Conservation (phyloP, 2,888 invertebrate species). For the Epinotia ramella region DNA sequence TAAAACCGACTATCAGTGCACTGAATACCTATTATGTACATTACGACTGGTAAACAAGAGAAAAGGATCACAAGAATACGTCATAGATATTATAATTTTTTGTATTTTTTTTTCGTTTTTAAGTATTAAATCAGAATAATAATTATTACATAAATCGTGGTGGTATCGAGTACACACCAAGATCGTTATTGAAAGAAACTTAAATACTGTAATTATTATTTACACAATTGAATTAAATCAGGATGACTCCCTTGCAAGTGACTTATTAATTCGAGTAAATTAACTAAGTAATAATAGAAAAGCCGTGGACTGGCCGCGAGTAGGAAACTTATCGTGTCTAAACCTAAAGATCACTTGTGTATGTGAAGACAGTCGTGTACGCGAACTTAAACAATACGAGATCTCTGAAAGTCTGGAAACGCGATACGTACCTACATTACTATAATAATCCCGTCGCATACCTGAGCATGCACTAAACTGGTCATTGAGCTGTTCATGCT, state of each 20-base stretch:
- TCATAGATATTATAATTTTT: constrained; percentile 56
- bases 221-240: constrained; percentile 49
- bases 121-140: constrained; percentile 61
- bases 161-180: constrained; percentile 72
- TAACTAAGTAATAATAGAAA: constrained; percentile 48
- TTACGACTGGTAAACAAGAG: constrained; percentile 66
- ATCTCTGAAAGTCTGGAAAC: constrained; percentile 86
- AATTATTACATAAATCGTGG: constrained; percentile 63
- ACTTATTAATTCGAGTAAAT: constrained; percentile 45
- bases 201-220: constrained; percentile 39
- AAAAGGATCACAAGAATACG: constrained; percentile 64
- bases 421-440: constrained; percentile 78
- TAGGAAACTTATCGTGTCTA: constrained; percentile 59
- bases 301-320: constrained; percentile 65
- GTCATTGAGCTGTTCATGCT: neutral
- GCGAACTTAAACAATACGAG: constrained; percentile 82
- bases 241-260: constrained; percentile 48
- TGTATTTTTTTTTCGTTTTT: constrained; percentile 67
- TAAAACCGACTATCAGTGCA: constrained; percentile 80
- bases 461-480: constrained; percentile 3
- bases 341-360: constrained; percentile 76
- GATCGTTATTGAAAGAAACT: constrained; percentile 63
- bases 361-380: constrained; percentile 79
- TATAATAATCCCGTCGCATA: constrained; percentile 48
- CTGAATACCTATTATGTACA: constrained; percentile 79